phyloP scores from a whole-genome alignment of 1,140 invertebrate genomes.

The Drosophila orosa region DNA sequence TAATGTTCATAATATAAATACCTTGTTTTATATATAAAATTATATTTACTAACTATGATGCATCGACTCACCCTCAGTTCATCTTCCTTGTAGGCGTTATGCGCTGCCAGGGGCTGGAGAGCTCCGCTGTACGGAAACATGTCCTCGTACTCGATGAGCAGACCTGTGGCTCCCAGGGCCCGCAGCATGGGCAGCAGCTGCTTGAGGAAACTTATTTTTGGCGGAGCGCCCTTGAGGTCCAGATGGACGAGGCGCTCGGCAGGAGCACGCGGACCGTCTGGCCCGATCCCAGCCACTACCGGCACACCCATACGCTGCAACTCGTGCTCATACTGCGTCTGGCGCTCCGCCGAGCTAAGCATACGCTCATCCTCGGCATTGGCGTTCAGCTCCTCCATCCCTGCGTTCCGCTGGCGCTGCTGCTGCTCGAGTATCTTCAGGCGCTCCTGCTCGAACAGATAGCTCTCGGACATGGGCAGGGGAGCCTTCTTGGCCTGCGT shows the following conservation, averaged over 20 bases:
- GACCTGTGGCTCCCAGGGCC: slow-evolving; percentile 92
- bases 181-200: slow-evolving; percentile 91
- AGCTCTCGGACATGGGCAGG: slow-evolving; percentile 62
- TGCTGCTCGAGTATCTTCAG: slow-evolving; percentile 79
- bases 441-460: slow-evolving; percentile 78
- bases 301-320: slow-evolving; percentile 82
- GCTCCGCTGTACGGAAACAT: slow-evolving; percentile 96
- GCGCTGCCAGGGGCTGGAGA: slow-evolving; percentile 88
- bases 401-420: slow-evolving; percentile 69
- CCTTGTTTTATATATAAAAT: not conserved
- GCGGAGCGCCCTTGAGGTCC: slow-evolving; percentile 96
- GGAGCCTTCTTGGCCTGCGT: slow-evolving; percentile 74
- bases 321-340: slow-evolving; percentile 80
- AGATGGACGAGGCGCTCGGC: slow-evolving; percentile 90
- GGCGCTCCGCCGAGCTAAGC: slow-evolving; percentile 74
- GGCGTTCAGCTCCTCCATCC: slow-evolving; percentile 71
- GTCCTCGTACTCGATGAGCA: slow-evolving; percentile 98
- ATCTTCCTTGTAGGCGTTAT: slow-evolving; percentile 89
- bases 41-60: not conserved
- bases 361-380: slow-evolving; percentile 76
- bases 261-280: slow-evolving; percentile 78
- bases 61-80: slow-evolving; percentile 64
- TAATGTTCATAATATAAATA: too few species aligned
- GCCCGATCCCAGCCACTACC: slow-evolving; percentile 74
- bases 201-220: slow-evolving; percentile 88